Percentiles rank a stretch among this genome's conserved stretches.
These are phyloP conservation scores for Serrognathus titanus DNA, from an alignment of 2,888 invertebrate genomes.

Conservation along the genomic window DNA sequence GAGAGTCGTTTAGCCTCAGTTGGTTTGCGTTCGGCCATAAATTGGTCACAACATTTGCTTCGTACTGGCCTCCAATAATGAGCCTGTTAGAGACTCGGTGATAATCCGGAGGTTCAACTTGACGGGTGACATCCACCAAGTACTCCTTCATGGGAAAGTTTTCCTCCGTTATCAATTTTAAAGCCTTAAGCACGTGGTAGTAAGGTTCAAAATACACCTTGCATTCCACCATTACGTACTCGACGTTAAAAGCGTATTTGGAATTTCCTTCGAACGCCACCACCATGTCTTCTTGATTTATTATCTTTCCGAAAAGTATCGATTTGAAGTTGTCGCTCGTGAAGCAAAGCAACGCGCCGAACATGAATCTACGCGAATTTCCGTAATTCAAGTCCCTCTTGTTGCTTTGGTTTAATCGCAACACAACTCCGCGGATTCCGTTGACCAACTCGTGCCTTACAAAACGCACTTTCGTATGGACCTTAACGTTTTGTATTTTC, in stretches of 20 bases:
- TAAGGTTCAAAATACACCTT: conserved; percentile 81
- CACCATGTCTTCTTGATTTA: conserved; percentile 53
- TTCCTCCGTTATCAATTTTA: conserved; percentile 56
- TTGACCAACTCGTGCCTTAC: not conserved
- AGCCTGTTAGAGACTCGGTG: not conserved
- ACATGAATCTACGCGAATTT: conserved; percentile 60
- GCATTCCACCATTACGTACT: conserved; percentile 70
- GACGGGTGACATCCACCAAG: conserved; percentile 51
- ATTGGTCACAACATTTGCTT: not conserved
- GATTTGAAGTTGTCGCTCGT: conserved; percentile 66
- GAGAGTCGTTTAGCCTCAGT: conserved; percentile 62
- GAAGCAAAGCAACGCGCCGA: conserved; percentile 70
- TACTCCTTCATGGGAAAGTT: conserved; percentile 67
- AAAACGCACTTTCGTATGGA: conserved; percentile 15
- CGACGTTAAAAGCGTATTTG: conserved; percentile 10
- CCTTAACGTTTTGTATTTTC: conserved; percentile 17
- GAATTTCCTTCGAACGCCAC: conserved; percentile 50
- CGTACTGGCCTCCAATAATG: not conserved
- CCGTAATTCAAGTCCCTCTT: conserved; percentile 42
- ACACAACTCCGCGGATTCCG: not conserved
- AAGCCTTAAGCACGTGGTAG: conserved; percentile 66
- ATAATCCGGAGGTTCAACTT: conserved; percentile 21
- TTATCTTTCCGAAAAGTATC: conserved; percentile 66
- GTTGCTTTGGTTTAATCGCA: not conserved
- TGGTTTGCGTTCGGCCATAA: conserved; percentile 52